These are phyloP conservation scores for Agrochola lychnidis DNA, from an alignment of 2,888 invertebrate genomes.

Conservation along the genomic window DNA sequence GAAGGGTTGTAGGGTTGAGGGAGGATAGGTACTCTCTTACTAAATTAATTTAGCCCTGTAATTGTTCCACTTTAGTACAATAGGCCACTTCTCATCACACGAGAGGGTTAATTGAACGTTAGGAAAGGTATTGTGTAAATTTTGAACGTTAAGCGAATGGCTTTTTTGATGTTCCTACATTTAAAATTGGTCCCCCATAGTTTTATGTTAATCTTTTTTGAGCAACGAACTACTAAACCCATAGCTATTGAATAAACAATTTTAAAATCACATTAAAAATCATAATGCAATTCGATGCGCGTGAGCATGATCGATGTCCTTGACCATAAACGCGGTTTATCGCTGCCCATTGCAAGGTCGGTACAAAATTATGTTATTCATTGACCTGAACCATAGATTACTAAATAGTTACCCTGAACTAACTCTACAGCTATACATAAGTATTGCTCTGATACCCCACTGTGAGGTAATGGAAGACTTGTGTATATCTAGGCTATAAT, in stretches of 20 bases:
- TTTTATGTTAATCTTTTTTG: neutral
- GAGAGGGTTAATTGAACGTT: neutral
- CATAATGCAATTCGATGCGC: conserved; percentile 23
- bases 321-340: conserved; percentile 35
- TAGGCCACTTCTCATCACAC: neutral
- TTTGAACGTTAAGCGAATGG: neutral
- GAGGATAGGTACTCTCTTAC: neutral
- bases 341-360: conserved; percentile 43
- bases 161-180: neutral
- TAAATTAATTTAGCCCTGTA: conserved; percentile 25
- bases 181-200: neutral
- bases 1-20: neutral
- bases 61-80: conserved; percentile 14
- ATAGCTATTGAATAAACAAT: neutral
- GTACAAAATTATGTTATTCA: conserved; percentile 14
- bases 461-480: conserved; percentile 36
- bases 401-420: conserved; percentile 3
- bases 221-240: neutral
- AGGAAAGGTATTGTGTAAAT: neutral
- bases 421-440: neutral
- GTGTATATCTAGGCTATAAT: conserved; percentile 7
- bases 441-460: conserved; percentile 10
- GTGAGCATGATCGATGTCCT: conserved; percentile 33
- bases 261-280: conserved; percentile 3
- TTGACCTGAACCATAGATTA: conserved; percentile 35